Evolutionary conservation across 2,113 vertebrate species (phyloP).

Genomic region (Apistogramma diplotaenia): DNA sequence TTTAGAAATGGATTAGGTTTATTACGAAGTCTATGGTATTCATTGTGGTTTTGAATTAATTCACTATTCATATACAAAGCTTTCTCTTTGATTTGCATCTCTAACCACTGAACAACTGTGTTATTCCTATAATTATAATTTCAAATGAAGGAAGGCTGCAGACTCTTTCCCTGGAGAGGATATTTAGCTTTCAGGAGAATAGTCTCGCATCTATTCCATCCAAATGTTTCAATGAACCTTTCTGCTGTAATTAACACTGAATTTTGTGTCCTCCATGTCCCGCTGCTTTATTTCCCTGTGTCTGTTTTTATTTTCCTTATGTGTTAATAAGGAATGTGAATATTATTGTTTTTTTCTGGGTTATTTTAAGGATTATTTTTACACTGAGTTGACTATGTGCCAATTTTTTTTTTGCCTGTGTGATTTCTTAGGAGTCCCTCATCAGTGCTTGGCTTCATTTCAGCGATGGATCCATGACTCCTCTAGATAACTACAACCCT

Average conservation of each 20-base stretch:
- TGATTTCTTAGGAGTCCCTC: slow-evolving; percentile 85
- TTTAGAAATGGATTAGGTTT: slow-evolving; percentile 8
- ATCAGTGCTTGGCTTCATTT: slow-evolving; percentile 95
- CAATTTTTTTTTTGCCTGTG: not conserved
- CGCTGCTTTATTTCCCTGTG: slow-evolving; percentile 5
- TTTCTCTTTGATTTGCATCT: slow-evolving; percentile 61
- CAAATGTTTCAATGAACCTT: slow-evolving; percentile 42
- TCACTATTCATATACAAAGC: slow-evolving; percentile 34
- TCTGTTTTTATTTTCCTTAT: not conserved
- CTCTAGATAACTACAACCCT: slow-evolving; percentile 89
- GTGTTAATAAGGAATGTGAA: slow-evolving; percentile 18
- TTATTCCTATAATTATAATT: slow-evolving; percentile 63
- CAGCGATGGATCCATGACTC: slow-evolving; percentile 89
- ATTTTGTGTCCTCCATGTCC: slow-evolving; percentile 10
- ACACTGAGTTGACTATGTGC: not conserved
- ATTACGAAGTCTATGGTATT: slow-evolving; percentile 18
- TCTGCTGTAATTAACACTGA: slow-evolving; percentile 51
- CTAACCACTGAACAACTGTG: slow-evolving; percentile 24
- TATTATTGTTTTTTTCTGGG: not conserved
- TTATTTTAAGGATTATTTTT: slow-evolving; percentile 32
- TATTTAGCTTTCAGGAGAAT: slow-evolving; percentile 42
- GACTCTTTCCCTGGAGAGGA: slow-evolving; percentile 31
- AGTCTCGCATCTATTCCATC: slow-evolving; percentile 30
- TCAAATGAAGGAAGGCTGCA: slow-evolving; percentile 48
- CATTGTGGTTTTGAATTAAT: slow-evolving; percentile 26